These are phyloP conservation scores for Capromys pilorides DNA, from an alignment of 2,797 vertebrate species.

Conservation along the genomic window DNA sequence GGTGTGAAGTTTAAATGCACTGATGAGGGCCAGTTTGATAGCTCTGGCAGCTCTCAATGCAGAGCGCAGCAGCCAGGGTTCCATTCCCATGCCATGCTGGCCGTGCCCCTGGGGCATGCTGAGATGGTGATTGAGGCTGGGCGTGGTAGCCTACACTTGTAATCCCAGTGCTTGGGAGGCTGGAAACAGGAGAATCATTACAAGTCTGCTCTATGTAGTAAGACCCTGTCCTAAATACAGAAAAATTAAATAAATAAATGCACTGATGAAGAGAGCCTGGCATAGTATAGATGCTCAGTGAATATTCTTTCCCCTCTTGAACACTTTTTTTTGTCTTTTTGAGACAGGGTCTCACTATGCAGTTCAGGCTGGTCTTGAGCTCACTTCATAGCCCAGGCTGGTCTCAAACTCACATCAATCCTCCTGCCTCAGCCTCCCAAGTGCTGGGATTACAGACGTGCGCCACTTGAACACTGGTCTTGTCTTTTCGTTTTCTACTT, in stretches of 20 bases:
- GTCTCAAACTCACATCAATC: not conserved
- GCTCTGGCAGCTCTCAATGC: too few relatives aligned
- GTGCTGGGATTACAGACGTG: too few relatives aligned
- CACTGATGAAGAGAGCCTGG: constrained; percentile 24
- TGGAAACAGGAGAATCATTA: too few relatives aligned
- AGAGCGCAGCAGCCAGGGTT: too few relatives aligned
- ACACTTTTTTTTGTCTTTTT: not conserved
- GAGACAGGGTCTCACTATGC: not conserved
- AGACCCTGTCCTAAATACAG: too few relatives aligned
- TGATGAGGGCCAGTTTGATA: not conserved
- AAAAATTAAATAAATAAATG: not conserved
- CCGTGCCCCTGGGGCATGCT: too few relatives aligned
- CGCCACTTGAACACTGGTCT: not conserved
- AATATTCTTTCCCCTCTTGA: not conserved
- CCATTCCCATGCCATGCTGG: too few relatives aligned
- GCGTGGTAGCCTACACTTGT: too few relatives aligned
- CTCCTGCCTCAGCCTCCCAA: not conserved
- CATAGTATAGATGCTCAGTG: constrained; percentile 1
- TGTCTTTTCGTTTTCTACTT: constrained; percentile 51
- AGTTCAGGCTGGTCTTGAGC: not conserved
- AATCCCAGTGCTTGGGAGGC: too few relatives aligned
- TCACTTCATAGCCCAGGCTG: not conserved
- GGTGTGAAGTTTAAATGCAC: constrained; percentile 48
- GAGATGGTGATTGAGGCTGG: too few relatives aligned
- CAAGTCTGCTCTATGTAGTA: too few relatives aligned